A percentile compares a stretch with the other conserved stretches of the same genome.
Evolutionary conservation across 2,797 vertebrate species (phyloP).

Genomic region (Xiphorhynchus erythropygius): DNA sequence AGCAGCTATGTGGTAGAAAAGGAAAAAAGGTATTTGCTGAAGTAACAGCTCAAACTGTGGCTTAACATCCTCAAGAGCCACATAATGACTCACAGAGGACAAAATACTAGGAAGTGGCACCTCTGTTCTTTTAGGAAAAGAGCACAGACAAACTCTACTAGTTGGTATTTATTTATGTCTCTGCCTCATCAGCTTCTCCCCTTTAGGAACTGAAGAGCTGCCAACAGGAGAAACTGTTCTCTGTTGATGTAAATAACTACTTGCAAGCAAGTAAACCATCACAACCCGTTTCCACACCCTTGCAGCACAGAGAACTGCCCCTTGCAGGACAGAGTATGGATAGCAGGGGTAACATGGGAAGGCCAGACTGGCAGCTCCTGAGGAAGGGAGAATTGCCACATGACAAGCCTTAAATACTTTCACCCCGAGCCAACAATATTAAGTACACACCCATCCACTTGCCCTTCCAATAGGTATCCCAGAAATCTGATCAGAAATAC

Average conservation of each 20-base stretch:
- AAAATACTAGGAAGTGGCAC: not conserved
- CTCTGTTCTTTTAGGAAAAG: not conserved
- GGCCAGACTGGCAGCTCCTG: not conserved
- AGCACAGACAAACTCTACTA: not conserved
- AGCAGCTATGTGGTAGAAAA: not conserved
- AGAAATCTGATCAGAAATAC: not conserved
- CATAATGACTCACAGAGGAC: not conserved
- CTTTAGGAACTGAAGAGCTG: not conserved
- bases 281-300: not conserved
- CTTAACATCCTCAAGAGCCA: not conserved
- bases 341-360: not conserved
- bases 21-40: not conserved
- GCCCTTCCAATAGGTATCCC: not conserved
- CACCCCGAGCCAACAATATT: not conserved
- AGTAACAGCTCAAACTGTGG: not conserved
- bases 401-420: not conserved
- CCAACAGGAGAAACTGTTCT: not conserved
- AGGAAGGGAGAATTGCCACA: not conserved
- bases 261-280: not conserved
- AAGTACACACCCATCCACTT: not conserved
- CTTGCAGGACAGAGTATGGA: not conserved
- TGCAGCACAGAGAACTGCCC: not conserved
- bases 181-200: not conserved
- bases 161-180: not conserved
- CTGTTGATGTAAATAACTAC: not conserved